Evolutionary conservation across 2,888 invertebrate genomes (phyloP).

Genomic region (Leptinotarsa haldemani): DNA sequence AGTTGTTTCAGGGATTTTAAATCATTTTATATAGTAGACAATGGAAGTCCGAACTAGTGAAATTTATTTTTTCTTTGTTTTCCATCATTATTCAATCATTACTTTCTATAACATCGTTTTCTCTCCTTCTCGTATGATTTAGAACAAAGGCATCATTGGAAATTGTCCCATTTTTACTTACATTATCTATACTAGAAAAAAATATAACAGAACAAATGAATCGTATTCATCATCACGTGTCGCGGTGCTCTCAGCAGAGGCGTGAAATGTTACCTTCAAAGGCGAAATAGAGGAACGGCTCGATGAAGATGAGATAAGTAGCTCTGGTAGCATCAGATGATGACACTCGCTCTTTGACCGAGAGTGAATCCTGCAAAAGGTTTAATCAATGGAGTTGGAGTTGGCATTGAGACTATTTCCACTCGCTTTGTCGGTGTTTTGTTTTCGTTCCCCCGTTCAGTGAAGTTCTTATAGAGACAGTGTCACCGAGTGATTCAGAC

Average conservation of each 20-base stretch:
- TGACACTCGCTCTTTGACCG: constrained; percentile 44
- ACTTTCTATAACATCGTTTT: too few relatives aligned
- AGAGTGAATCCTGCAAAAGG: constrained; percentile 45
- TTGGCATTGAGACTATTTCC: constrained; percentile 50
- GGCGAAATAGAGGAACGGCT: constrained; percentile 38
- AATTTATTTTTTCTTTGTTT: too few relatives aligned
- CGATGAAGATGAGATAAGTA: constrained; percentile 49
- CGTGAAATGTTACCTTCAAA: constrained; percentile 44
- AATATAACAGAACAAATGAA: neutral
- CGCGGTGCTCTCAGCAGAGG: constrained; percentile 30
- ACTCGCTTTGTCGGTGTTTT: constrained; percentile 65
- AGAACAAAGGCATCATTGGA: too few relatives aligned
- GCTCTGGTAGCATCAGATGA: constrained; percentile 46
- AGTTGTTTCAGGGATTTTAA: too few relatives aligned
- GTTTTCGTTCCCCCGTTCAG: constrained; percentile 45
- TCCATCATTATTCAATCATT: too few relatives aligned
- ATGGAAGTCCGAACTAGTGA: too few relatives aligned
- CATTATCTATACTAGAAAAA: too few relatives aligned
- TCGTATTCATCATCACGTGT: constrained; percentile 41
- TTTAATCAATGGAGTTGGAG: constrained; percentile 52
- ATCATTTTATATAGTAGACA: too few relatives aligned
- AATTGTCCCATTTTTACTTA: too few relatives aligned
- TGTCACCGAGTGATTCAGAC: neutral
- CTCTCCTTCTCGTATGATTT: too few relatives aligned
- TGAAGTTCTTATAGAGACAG: constrained; percentile 17